Percentiles rank a stretch among this genome's conserved stretches.
These are phyloP conservation scores for Uria lomvia DNA, from an alignment of 2,113 vertebrate genomes.

Conservation along the genomic window DNA sequence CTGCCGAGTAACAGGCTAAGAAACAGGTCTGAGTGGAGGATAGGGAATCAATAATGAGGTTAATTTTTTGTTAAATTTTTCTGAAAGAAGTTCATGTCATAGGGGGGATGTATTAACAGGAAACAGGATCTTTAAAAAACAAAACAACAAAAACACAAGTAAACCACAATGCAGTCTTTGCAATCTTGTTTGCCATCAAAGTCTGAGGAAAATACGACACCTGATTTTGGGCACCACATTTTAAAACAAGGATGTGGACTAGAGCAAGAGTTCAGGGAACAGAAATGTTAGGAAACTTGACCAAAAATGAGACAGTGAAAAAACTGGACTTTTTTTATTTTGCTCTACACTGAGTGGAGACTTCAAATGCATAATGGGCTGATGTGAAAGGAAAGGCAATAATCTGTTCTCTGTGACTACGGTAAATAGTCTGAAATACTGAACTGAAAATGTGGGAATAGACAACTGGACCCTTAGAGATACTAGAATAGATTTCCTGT, in stretches of 20 bases:
- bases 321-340: accelerated
- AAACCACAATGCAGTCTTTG: not conserved
- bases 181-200: not conserved
- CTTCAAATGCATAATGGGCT: not conserved
- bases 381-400: not conserved
- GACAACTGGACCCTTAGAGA: not conserved
- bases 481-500: not conserved
- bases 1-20: not conserved
- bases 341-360: not conserved
- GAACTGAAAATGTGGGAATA: not conserved
- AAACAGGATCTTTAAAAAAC: not conserved
- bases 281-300: not conserved
- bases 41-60: not conserved
- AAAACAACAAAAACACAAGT: no score
- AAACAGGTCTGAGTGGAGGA: not conserved
- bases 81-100: not conserved
- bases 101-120: not conserved
- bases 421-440: not conserved
- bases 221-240: not conserved
- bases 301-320: not conserved
- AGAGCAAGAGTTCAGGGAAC: not conserved
- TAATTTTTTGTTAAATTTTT: not conserved
- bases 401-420: not conserved
- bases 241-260: not conserved
- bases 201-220: not conserved